A percentile compares a stretch with the other conserved stretches of the same genome.
These are phyloP conservation scores for Timandra comae DNA, from an alignment of 2,888 invertebrate genomes.

Conservation along the genomic window DNA sequence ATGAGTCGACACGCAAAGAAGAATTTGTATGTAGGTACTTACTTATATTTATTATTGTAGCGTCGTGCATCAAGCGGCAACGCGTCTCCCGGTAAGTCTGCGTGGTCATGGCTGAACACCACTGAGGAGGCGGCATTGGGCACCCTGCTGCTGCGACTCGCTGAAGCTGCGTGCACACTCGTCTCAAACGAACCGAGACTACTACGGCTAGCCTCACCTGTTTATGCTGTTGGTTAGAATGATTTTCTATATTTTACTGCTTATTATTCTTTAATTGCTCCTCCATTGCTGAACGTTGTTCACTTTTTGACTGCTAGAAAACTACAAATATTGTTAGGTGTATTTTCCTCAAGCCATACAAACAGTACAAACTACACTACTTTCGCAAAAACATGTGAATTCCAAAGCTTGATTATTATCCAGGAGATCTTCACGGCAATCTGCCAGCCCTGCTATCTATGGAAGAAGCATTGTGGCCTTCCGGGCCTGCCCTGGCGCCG, in stretches of 20 bases:
- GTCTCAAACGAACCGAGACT: conserved; percentile 48
- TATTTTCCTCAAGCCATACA: too few species aligned
- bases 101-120: conserved; percentile 40
- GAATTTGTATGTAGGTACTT: too few species aligned
- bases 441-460: conserved; percentile 80
- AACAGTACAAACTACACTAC: too few species aligned
- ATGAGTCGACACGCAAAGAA: too few species aligned
- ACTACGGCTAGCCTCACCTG: conserved; percentile 41
- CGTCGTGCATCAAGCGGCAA: conserved; percentile 16
- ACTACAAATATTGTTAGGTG: too few species aligned
- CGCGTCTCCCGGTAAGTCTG: conserved; percentile 27
- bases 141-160: conserved; percentile 39
- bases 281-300: too few species aligned
- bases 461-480: conserved; percentile 82
- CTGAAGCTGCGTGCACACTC: conserved; percentile 43
- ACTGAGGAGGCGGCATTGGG: conserved; percentile 46
- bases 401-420: background rate
- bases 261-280: too few species aligned
- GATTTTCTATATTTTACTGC: too few species aligned
- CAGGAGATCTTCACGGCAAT: conserved; percentile 87
- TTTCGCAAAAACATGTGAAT: too few species aligned
- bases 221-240: conserved; percentile 50
- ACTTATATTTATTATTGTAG: conserved; percentile 6
- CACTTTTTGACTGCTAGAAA: too few species aligned
- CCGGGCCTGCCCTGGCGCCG: conserved; percentile 80